Percentiles rank a stretch among this genome's conserved stretches.
Conservation (phyloP, 2,888 invertebrate genomes). For the Agrotis puta region DNA sequence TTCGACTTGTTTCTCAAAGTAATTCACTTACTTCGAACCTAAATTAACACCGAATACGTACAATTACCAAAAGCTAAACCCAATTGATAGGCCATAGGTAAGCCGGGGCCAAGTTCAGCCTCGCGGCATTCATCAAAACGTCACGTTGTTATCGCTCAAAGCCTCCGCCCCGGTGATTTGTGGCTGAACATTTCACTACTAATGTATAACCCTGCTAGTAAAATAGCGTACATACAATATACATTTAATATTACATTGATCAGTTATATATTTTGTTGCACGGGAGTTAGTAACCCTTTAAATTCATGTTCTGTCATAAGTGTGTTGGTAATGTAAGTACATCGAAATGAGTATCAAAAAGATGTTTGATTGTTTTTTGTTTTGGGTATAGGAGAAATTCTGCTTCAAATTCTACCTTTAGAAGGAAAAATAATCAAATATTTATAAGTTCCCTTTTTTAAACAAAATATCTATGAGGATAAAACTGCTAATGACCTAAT, state of each 20-base stretch:
- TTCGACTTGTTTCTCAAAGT: background rate
- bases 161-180: constrained; percentile 72
- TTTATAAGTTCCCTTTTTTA: background rate
- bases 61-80: constrained; percentile 32
- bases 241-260: background rate
- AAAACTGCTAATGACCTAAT: constrained; percentile 5
- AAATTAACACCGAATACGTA: background rate
- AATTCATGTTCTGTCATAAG: background rate
- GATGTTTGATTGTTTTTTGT: no score
- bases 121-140: constrained; percentile 77
- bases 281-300: background rate
- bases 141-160: constrained; percentile 71
- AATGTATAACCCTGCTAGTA: constrained; percentile 59
- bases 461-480: constrained; percentile 9
- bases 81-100: constrained; percentile 57
- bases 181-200: constrained; percentile 66
- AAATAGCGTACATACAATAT: constrained; percentile 29
- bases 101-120: constrained; percentile 60
- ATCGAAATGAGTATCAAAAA: no score
- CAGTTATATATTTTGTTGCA: background rate
- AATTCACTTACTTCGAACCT: background rate
- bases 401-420: no score
- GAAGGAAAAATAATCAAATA: background rate
- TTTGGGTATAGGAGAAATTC: no score
- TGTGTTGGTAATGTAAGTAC: background rate